A percentile compares a stretch with the other conserved stretches of the same genome.
These are phyloP conservation scores for Mormoops blainvillei DNA, from an alignment of 2,113 vertebrate genomes.

Conservation along the genomic window DNA sequence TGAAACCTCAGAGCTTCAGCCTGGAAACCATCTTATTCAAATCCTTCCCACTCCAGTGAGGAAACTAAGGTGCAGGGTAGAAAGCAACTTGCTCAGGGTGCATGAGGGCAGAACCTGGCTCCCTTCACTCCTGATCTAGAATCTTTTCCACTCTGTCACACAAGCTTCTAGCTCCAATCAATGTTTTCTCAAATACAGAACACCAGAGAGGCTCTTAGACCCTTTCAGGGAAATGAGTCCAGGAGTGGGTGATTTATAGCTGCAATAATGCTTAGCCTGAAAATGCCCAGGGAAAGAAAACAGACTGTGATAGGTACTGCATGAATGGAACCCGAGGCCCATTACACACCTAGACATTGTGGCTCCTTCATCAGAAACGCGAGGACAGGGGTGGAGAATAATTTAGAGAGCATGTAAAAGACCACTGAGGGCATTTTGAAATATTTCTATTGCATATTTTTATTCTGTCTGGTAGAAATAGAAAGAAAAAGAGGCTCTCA, in stretches of 20 bases:
- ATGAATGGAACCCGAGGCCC: neutral
- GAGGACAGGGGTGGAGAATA: neutral
- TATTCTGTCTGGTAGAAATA: neutral
- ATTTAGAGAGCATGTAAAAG: neutral
- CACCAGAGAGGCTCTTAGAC: neutral
- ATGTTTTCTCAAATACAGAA: conserved; percentile 22
- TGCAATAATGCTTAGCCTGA: conserved; percentile 36
- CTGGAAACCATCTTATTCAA: neutral
- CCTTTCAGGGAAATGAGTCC: conserved; percentile 39
- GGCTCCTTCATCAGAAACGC: neutral
- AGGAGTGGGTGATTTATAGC: conserved; percentile 56
- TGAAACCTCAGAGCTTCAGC: neutral
- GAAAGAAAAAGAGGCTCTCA: neutral
- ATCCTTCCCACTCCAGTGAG: neutral
- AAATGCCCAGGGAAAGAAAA: conserved; percentile 46
- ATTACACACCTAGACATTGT: conserved; percentile 12
- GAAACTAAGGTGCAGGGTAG: neutral
- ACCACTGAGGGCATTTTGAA: neutral
- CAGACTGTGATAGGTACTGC: neutral
- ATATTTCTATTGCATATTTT: conserved; percentile 12
- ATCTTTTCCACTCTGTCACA: neutral
- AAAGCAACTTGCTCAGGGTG: neutral
- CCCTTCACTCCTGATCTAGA: neutral
- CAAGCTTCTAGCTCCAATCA: conserved; percentile 23
- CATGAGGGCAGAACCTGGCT: neutral